A percentile compares a stretch with the other conserved stretches of the same genome.
phyloP scores from a whole-genome alignment of 2,113 vertebrate species.

The Gymnorhina tibicen region DNA sequence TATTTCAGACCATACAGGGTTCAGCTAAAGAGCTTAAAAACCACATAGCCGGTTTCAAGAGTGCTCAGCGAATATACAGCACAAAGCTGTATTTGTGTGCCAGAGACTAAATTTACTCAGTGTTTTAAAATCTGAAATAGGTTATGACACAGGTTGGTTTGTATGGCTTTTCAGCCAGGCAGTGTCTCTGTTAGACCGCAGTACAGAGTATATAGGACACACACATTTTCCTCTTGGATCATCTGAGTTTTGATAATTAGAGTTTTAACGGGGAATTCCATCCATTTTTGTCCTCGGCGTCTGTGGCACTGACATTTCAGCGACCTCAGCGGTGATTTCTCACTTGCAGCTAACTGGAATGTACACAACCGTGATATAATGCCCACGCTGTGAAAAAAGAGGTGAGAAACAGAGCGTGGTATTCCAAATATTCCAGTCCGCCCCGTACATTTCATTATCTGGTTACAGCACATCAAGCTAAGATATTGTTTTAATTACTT shows the following conservation, averaged over 20 bases:
- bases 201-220: not conserved
- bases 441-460: not conserved
- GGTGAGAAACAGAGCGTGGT: not conserved
- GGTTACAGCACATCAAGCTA: not conserved
- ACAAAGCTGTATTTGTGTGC: not conserved
- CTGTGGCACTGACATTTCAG: conserved; percentile 16
- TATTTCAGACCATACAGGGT: not conserved
- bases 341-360: conserved; percentile 34
- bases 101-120: not conserved
- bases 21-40: conserved; percentile 11
- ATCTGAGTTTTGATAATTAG: not conserved
- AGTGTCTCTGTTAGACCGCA: not conserved
- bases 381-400: not conserved
- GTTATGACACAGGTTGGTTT: not conserved
- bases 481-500: not conserved
- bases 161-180: not conserved
- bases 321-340: not conserved
- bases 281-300: not conserved
- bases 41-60: not conserved
- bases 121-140: not conserved
- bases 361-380: conserved; percentile 33
- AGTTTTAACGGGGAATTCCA: not conserved
- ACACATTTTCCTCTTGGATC: not conserved
- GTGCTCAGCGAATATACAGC: not conserved
- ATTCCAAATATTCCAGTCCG: not conserved